These are phyloP conservation scores for Agrochola macilenta DNA, from an alignment of 2,888 invertebrate species.

Conservation along the genomic window DNA sequence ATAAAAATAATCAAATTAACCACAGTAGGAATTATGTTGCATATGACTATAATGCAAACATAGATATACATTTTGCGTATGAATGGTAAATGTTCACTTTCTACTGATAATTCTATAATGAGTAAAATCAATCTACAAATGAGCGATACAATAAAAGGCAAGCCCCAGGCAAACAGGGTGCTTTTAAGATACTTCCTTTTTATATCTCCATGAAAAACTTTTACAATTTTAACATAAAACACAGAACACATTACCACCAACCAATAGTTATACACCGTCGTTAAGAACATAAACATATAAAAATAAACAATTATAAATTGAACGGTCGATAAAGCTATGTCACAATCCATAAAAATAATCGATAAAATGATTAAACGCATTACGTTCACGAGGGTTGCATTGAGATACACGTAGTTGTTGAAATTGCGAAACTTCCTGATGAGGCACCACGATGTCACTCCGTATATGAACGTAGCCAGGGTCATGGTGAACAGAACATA, in stretches of 20 bases:
- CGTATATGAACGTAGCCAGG: constrained; percentile 35
- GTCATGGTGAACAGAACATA: constrained; percentile 7
- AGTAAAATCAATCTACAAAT: constrained; percentile 18
- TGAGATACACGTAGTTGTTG: constrained; percentile 46
- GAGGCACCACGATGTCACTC: constrained; percentile 44
- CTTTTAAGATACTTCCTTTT: constrained; percentile 35
- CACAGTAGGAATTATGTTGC: constrained; percentile 16
- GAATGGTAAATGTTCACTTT: not conserved
- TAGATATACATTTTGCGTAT: not conserved
- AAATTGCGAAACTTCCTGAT: constrained; percentile 41
- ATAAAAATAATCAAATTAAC: constrained; percentile 32
- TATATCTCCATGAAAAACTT: constrained; percentile 22
- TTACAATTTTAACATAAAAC: constrained; percentile 39
- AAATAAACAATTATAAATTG: not conserved
- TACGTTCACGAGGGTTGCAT: constrained; percentile 41
- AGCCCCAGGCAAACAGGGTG: constrained; percentile 40
- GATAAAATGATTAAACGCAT: constrained; percentile 21
- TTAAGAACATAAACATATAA: constrained; percentile 3
- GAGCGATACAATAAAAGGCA: constrained; percentile 9
- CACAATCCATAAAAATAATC: constrained; percentile 8
- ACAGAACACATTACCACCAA: constrained; percentile 38
- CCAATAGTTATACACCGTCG: constrained; percentile 35
- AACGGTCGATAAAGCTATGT: not conserved
- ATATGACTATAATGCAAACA: not conserved
- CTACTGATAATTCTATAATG: constrained; percentile 5